Percentiles rank a stretch among this genome's conserved stretches.
Evolutionary conservation across 1,140 invertebrate species (phyloP).

Genomic region (Magallana angulata): DNA sequence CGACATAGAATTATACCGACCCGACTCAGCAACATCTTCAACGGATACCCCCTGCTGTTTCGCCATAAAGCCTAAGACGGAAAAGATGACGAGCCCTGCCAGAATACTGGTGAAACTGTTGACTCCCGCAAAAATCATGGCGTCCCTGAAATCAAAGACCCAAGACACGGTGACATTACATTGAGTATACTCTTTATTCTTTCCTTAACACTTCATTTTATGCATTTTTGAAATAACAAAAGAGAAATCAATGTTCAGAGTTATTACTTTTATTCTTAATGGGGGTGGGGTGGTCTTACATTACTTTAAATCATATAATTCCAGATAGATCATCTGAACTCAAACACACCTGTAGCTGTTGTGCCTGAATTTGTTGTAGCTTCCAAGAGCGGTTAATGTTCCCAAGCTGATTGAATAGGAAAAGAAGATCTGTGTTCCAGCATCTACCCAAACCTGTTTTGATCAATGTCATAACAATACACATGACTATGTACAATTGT

Average conservation of each 20-base stretch:
- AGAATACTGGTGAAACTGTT: conserved; percentile 78
- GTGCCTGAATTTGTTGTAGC: conserved; percentile 90
- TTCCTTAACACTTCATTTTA: too few relatives aligned
- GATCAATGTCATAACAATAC: too few relatives aligned
- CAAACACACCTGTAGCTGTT: conserved; percentile 88
- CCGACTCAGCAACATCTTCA: conserved; percentile 77
- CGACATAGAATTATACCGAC: conserved; percentile 58
- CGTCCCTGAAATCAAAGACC: conserved; percentile 77
- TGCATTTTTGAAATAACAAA: too few relatives aligned
- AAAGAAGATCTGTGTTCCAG: conserved; percentile 88
- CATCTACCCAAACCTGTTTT: conserved; percentile 87
- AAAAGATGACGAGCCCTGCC: conserved; percentile 78
- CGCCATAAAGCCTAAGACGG: conserved; percentile 79
- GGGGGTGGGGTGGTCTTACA: too few relatives aligned
- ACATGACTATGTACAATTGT: too few relatives aligned
- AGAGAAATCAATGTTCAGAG: too few relatives aligned
- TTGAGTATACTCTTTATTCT: too few relatives aligned
- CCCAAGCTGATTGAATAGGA: conserved; percentile 90
- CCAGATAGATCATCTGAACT: background rate
- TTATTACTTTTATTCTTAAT: too few relatives aligned
- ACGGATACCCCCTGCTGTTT: conserved; percentile 72
- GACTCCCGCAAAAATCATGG: conserved; percentile 70
- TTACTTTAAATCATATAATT: too few relatives aligned
- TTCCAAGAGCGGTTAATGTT: conserved; percentile 89
- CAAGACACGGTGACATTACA: background rate